A percentile compares a stretch with the other conserved stretches of the same genome.
Conservation (phyloP, 2,797 vertebrate genomes). For the Halcyon chelicuti region DNA sequence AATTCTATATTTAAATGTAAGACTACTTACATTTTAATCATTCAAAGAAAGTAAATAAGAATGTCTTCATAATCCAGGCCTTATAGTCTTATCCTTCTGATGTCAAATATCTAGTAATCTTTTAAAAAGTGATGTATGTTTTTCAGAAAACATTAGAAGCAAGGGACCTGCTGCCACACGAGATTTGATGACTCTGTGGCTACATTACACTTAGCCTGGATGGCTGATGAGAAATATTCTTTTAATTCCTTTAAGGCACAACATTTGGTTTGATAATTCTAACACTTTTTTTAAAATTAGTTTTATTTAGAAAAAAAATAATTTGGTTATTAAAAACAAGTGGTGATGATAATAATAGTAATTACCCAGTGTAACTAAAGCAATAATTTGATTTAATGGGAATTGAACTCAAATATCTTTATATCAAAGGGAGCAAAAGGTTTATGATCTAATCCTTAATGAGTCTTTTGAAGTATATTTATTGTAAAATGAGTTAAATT, state of each 20-base stretch:
- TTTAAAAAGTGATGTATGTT: not conserved
- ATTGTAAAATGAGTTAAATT: not conserved
- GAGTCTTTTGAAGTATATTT: slow-evolving; percentile 14
- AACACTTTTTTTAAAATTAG: not conserved
- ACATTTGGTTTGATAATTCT: not conserved
- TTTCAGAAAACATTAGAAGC: not conserved
- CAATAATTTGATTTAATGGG: not conserved
- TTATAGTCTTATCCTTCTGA: not conserved
- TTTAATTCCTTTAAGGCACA: not conserved
- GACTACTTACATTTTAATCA: not conserved
- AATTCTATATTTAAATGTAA: not conserved
- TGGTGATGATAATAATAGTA: not conserved
- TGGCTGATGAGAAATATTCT: not conserved
- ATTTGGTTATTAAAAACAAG: not conserved
- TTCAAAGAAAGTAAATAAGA: not conserved
- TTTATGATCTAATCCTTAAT: slow-evolving; percentile 7
- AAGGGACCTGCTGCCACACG: not conserved
- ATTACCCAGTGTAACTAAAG: not conserved
- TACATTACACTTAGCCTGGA: not conserved
- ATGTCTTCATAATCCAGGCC: not conserved
- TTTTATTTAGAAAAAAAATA: not conserved
- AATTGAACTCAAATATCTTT: not conserved
- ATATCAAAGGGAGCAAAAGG: not conserved
- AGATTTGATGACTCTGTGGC: fast-evolving
- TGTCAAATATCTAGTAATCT: not conserved